Conservation (phyloP, 2,113 vertebrate genomes). For the Paramisgurnus dabryanus region DNA sequence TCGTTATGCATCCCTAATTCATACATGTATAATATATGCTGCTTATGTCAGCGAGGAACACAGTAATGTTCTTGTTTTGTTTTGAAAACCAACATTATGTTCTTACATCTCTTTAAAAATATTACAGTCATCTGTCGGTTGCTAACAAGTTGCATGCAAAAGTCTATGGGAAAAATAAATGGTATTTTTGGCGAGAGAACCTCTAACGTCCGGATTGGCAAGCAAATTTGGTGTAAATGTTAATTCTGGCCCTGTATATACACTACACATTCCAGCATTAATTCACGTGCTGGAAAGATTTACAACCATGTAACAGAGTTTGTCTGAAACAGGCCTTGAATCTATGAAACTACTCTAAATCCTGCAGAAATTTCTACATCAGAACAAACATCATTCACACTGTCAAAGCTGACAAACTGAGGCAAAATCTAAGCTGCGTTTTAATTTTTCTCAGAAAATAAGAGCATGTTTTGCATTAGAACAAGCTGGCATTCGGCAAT, state of each 20-base stretch:
- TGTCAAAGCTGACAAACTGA: constrained; percentile 10
- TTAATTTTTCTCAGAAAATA: background rate
- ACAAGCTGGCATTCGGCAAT: background rate
- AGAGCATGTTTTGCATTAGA: background rate
- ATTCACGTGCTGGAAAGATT: background rate
- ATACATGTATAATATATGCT: background rate
- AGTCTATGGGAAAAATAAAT: too few species aligned
- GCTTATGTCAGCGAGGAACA: background rate
- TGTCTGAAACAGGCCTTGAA: background rate
- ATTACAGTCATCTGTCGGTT: background rate
- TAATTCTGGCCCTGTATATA: background rate
- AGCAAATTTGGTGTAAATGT: background rate
- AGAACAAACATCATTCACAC: background rate
- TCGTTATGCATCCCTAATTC: too few species aligned
- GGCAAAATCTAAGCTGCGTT: background rate
- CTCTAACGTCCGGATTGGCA: too few species aligned
- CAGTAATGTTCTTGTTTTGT: background rate
- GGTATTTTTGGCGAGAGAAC: too few species aligned
- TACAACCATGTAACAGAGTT: background rate
- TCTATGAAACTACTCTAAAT: background rate
- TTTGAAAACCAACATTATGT: background rate
- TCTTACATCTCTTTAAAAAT: background rate
- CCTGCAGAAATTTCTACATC: background rate
- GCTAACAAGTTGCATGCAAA: too few species aligned
- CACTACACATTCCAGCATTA: too few species aligned